Conservation (phyloP, 2,797 vertebrate species). For the Labroides dimidiatus region DNA sequence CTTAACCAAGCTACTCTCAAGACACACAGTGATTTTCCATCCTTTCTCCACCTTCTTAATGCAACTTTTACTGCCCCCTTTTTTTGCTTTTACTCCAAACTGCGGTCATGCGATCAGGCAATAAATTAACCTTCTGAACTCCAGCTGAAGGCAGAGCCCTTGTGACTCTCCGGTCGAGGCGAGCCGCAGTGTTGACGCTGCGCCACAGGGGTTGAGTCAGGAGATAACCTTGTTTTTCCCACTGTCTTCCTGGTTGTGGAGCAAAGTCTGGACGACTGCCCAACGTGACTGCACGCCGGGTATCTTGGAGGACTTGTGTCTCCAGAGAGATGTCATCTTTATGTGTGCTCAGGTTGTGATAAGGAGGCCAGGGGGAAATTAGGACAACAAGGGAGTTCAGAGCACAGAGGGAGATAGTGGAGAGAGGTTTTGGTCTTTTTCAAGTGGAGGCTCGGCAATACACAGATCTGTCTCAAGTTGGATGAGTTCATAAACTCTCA, state of each 20-base stretch:
- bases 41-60: slow-evolving; percentile 63
- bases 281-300: slow-evolving; percentile 6
- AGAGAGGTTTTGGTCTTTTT: slow-evolving; percentile 17
- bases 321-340: slow-evolving; percentile 32
- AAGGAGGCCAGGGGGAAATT: slow-evolving; percentile 42
- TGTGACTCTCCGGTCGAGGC: slow-evolving; percentile 65
- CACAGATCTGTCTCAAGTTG: background rate
- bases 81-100: slow-evolving; percentile 73
- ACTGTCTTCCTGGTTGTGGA: slow-evolving; percentile 50
- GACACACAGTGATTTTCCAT: slow-evolving; percentile 55
- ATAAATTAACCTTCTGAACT: slow-evolving; percentile 78
- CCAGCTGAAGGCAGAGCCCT: slow-evolving; percentile 67
- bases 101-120: slow-evolving; percentile 76
- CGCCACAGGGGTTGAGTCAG: slow-evolving; percentile 71
- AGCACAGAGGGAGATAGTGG: slow-evolving; percentile 25
- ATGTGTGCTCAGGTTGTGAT: slow-evolving; percentile 31
- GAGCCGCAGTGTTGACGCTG: slow-evolving; percentile 62
- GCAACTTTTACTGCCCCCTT: slow-evolving; percentile 74
- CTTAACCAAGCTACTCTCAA: slow-evolving; percentile 66
- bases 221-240: slow-evolving; percentile 79
- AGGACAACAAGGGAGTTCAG: slow-evolving; percentile 30
- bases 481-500: background rate
- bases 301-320: slow-evolving; percentile 16
- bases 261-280: slow-evolving; percentile 42
- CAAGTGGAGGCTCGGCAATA: slow-evolving; percentile 16